Conservation (phyloP, 64 coral and sea anemone genomes). For the Montipora capricornis region DNA sequence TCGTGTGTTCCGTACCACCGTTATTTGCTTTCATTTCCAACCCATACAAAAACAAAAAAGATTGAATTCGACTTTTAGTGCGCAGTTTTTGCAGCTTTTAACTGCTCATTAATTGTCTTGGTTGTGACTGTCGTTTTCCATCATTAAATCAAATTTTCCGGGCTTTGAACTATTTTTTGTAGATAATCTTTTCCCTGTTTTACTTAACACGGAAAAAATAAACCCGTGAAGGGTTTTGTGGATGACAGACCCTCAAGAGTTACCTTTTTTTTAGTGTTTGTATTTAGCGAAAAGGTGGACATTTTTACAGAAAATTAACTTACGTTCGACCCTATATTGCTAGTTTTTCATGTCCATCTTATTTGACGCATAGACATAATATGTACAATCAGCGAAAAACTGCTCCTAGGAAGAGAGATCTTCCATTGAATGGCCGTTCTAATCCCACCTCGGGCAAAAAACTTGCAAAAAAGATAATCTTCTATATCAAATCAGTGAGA, state of each 20-base stretch:
- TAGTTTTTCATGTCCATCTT: background rate
- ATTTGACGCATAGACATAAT: background rate
- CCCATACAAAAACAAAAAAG: constrained; percentile 8
- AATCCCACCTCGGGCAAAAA: background rate
- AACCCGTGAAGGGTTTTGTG: background rate
- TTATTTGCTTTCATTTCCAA: constrained; percentile 42
- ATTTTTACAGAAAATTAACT: background rate
- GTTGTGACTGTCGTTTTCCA: background rate
- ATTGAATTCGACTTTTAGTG: constrained; percentile 22
- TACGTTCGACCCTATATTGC: background rate
- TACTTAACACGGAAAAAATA: background rate
- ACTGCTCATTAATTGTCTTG: constrained; percentile 44
- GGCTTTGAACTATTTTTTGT: background rate
- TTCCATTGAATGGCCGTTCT: background rate
- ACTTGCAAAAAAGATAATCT: background rate
- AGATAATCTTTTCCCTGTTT: background rate
- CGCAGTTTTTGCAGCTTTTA: constrained; percentile 38
- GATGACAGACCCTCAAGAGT: background rate
- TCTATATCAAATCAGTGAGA: background rate
- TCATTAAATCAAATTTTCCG: constrained; percentile 20
- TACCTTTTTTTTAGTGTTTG: background rate
- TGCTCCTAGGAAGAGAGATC: background rate
- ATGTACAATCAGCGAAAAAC: no score
- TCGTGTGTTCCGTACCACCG: background rate
- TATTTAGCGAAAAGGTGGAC: background rate